phyloP scores from a whole-genome alignment of 2,113 vertebrate genomes.

The zebrafish (Danio rerio) region DNA sequence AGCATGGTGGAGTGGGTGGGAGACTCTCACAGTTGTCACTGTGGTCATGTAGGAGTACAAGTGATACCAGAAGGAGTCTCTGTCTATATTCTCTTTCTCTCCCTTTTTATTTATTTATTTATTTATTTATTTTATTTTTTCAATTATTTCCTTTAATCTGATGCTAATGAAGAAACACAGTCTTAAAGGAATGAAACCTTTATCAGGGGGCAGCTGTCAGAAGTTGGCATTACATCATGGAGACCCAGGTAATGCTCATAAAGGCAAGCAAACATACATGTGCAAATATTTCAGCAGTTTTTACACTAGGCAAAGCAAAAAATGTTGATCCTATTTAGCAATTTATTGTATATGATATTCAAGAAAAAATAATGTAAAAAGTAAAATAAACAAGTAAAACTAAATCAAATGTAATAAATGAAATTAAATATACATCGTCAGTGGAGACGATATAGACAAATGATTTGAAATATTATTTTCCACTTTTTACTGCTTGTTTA shows the following conservation, averaged over 20 bases:
- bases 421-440: no score
- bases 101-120: neutral
- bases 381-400: no score
- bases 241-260: slow-evolving; percentile 45
- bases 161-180: slow-evolving; percentile 58
- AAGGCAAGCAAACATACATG: neutral
- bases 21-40: slow-evolving; percentile 67
- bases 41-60: slow-evolving; percentile 66
- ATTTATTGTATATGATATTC: no score
- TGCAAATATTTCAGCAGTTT: neutral
- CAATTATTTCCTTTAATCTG: slow-evolving; percentile 43
- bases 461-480: no score
- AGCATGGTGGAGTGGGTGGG: slow-evolving; percentile 64
- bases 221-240: slow-evolving; percentile 41
- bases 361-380: no score
- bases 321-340: neutral
- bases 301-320: neutral
- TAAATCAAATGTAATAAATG: no score
- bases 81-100: slow-evolving; percentile 45
- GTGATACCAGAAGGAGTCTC: slow-evolving; percentile 39
- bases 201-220: slow-evolving; percentile 41
- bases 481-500: neutral
- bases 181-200: slow-evolving; percentile 56
- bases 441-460: no score
- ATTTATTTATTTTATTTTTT: slow-evolving; percentile 14